Conservation (phyloP, 2,797 vertebrate species). For the Enoplosus armatus region DNA sequence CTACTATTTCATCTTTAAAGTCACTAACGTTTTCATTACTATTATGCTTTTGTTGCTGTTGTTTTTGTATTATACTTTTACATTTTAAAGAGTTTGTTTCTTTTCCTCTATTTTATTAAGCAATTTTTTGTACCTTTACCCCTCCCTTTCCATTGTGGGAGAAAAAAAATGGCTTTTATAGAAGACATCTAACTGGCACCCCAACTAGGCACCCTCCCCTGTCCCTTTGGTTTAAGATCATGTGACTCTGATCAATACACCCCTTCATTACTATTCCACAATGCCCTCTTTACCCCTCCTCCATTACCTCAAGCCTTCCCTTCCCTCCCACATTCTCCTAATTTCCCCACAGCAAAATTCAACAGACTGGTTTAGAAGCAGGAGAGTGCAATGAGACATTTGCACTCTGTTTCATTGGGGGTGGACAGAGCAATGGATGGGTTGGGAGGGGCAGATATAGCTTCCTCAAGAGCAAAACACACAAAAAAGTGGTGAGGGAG, state of each 20-base stretch:
- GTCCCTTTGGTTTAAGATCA: slow-evolving; percentile 42
- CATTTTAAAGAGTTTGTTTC: slow-evolving; percentile 68
- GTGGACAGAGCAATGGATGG: slow-evolving; percentile 35
- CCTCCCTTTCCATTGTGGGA: slow-evolving; percentile 58
- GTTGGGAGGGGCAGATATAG: slow-evolving; percentile 34
- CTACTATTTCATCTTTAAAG: slow-evolving; percentile 75
- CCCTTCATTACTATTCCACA: slow-evolving; percentile 44
- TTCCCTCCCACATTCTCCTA: slow-evolving; percentile 29
- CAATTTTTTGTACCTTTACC: slow-evolving; percentile 60
- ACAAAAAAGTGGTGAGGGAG: neutral
- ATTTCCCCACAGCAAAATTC: slow-evolving; percentile 27
- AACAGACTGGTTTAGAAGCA: slow-evolving; percentile 12
- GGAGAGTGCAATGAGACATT: slow-evolving; percentile 22
- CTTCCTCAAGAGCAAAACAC: slow-evolving; percentile 19
- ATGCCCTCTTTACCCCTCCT: slow-evolving; percentile 37
- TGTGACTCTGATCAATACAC: slow-evolving; percentile 59
- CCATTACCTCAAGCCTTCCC: slow-evolving; percentile 37
- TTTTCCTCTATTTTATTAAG: slow-evolving; percentile 66
- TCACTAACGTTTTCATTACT: slow-evolving; percentile 77
- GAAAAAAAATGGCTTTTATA: slow-evolving; percentile 41
- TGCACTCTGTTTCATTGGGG: slow-evolving; percentile 24
- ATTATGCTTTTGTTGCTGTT: slow-evolving; percentile 78
- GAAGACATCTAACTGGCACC: slow-evolving; percentile 51
- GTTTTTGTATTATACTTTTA: slow-evolving; percentile 76
- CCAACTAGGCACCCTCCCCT: slow-evolving; percentile 39